Evolutionary conservation across 2,797 vertebrate genomes (phyloP).

Genomic region (Helostoma temminkii): DNA sequence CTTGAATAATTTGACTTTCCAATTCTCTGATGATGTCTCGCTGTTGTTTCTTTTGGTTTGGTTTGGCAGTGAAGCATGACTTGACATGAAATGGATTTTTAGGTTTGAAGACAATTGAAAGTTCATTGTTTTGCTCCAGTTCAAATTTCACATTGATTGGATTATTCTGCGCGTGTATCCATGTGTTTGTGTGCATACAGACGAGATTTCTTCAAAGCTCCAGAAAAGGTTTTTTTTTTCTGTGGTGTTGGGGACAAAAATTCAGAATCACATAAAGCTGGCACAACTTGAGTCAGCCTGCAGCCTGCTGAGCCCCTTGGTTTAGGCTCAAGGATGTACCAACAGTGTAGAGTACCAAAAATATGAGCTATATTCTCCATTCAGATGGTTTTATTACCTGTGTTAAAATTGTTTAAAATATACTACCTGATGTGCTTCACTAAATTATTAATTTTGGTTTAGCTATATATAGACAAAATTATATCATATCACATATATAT

Average conservation of each 20-base stretch:
- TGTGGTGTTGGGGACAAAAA: conserved; percentile 31
- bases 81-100: conserved; percentile 67
- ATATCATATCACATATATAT: too few relatives aligned
- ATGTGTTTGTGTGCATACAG: background rate
- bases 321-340: conserved; percentile 50
- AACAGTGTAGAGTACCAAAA: too few relatives aligned
- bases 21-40: conserved; percentile 47
- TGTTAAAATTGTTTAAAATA: conserved; percentile 2
- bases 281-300: conserved; percentile 52
- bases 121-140: conserved; percentile 48
- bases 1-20: conserved; percentile 61
- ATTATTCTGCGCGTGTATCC: conserved; percentile 10
- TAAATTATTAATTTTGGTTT: conserved; percentile 12
- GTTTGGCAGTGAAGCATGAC: conserved; percentile 52
- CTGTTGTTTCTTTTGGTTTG: conserved; percentile 60
- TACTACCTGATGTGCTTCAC: conserved; percentile 5
- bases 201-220: background rate
- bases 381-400: background rate
- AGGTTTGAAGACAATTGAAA: conserved; percentile 54
- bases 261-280: conserved; percentile 45
- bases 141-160: conserved; percentile 53
- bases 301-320: conserved; percentile 50
- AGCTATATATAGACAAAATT: too few relatives aligned
- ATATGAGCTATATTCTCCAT: conserved; percentile 19
- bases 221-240: conserved; percentile 1